Base-by-base conservation (phyloP, 2,888 invertebrate species). In the Heteropelma amictum region DNA sequence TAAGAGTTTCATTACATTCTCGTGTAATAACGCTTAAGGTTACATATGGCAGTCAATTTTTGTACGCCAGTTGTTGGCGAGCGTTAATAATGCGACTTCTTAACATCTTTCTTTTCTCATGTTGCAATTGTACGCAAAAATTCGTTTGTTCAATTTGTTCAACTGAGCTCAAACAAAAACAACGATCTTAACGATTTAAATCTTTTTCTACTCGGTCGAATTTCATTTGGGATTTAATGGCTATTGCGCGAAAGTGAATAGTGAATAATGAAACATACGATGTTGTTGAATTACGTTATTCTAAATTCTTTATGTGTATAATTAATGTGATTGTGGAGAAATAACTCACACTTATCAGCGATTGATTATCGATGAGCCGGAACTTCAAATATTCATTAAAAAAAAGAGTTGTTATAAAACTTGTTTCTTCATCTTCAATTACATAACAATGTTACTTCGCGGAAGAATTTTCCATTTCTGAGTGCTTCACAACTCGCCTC, bases 61-160 rank as follows among this genome's bases (percentile, higher is more conserved):
- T 17, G 2, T 17, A 8, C 10, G 30, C 17, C 17, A 10, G 8
- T 38, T 14, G 5, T 28, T 8, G 26, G 53, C 19, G 54, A 21
- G 47, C 51, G 72, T 73, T 68, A 47, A 68, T 61, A 26, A 56
- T 12, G 47, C 23, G 40, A 63, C 60, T 67, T 56, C 35, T 49
- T 49, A 14, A n/a, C 51, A 40, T 60, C n/a, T n/a, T n/a, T n/a
- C n/a, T 69, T 60, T 67, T 40, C 40, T 60, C 30, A 26, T 12
- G 26, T 38, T 6, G 3, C 54, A 54, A 60, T n/a, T 61, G 42
- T 40, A 40, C 49, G 21, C 12, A 7, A 8, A 5, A 12, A 23
- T 23, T 49, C 23, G 23, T 6, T n/a, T n/a, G n/a, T n/a, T n/a
- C n/a, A n/a, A n/a, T n/a, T n/a, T n/a, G n/a, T n/a, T n/a, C n/a